A percentile compares a stretch with the other conserved stretches of the same genome.
These are phyloP conservation scores for Sthenelais limicola DNA, from an alignment of 2,888 invertebrate species.

Conservation along the genomic window DNA sequence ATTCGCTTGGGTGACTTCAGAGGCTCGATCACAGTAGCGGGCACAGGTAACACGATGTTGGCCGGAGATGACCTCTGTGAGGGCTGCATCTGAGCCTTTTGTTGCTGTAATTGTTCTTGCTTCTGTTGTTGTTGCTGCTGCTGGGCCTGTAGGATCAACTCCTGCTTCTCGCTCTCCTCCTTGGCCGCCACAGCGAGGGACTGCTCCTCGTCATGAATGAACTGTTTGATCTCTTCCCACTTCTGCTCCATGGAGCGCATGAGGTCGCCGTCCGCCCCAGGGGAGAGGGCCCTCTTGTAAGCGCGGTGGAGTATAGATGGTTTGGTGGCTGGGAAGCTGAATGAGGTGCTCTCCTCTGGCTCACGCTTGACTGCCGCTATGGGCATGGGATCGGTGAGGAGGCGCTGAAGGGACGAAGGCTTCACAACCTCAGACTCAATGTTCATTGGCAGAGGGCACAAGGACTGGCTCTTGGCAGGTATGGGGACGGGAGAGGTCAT, in stretches of 20 bases:
- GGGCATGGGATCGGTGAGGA: constrained; percentile 23
- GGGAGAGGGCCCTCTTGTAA: background rate
- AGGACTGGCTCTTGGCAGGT: too few relatives aligned
- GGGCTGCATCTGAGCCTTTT: background rate
- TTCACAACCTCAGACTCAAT: constrained; percentile 17
- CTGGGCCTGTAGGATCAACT: background rate
- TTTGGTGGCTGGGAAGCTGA: constrained; percentile 1
- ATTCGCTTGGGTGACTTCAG: constrained; percentile 27
- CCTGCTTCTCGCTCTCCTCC: too few relatives aligned
- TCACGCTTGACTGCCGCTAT: constrained; percentile 2
- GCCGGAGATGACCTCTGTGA: too few relatives aligned
- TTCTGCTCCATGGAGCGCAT: constrained; percentile 31
- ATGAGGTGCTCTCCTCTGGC: too few relatives aligned
- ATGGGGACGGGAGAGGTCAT: too few relatives aligned
- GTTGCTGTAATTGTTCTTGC: background rate
- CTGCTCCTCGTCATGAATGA: constrained; percentile 37
- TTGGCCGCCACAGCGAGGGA: too few relatives aligned
- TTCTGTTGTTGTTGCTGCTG: background rate
- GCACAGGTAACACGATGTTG: too few relatives aligned
- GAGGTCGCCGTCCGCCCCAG: background rate
- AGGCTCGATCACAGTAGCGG: too few relatives aligned
- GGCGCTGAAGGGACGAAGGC: constrained; percentile 29
- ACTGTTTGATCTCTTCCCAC: constrained; percentile 46
- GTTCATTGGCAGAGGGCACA: constrained; percentile 2
- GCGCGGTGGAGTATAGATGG: background rate